A percentile compares a stretch with the other conserved stretches of the same genome.
These are phyloP conservation scores for Oscheius myriophilus DNA, from an alignment of 2,888 invertebrate genomes.

Conservation along the genomic window DNA sequence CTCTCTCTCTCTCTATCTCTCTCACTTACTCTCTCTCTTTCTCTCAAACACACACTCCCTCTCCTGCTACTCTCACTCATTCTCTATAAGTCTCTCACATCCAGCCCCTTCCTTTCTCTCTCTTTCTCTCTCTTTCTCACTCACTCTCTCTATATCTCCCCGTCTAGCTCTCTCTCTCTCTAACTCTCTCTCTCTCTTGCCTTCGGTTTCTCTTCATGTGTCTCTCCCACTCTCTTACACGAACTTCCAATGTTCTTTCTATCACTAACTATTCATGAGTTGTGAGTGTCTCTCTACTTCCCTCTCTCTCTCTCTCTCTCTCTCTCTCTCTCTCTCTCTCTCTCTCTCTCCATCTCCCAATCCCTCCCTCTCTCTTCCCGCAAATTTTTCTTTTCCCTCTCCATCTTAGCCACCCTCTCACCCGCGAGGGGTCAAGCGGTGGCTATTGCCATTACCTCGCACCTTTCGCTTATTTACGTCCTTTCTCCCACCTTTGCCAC, in stretches of 20 bases:
- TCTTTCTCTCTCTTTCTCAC: constrained; percentile 33
- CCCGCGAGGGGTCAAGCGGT: neutral
- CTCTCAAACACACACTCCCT: neutral
- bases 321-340: constrained; percentile 13
- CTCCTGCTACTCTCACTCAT: constrained; percentile 19
- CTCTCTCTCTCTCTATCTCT: no score
- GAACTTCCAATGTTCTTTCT: neutral
- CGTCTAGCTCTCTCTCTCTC: neutral
- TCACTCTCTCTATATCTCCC: no score
- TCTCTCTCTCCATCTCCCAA: neutral
- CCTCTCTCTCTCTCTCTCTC: constrained; percentile 6
- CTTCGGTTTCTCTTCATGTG: constrained; percentile 6
- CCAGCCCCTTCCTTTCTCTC: constrained; percentile 27
- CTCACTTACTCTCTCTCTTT: no score
- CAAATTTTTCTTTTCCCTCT: constrained; percentile 19
- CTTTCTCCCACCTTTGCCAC: no score
- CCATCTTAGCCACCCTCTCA: constrained; percentile 18
- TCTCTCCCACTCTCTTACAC: neutral
- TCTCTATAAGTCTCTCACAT: constrained; percentile 13
- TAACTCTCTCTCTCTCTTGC: neutral
- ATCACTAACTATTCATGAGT: neutral
- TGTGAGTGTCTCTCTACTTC: neutral
- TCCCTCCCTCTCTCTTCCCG: constrained; percentile 1
- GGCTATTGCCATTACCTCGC: constrained; percentile 28
- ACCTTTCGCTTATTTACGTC: constrained; percentile 26